Evolutionary conservation across 2,113 vertebrate species (phyloP).

Genomic region (Hypanus sabinus): DNA sequence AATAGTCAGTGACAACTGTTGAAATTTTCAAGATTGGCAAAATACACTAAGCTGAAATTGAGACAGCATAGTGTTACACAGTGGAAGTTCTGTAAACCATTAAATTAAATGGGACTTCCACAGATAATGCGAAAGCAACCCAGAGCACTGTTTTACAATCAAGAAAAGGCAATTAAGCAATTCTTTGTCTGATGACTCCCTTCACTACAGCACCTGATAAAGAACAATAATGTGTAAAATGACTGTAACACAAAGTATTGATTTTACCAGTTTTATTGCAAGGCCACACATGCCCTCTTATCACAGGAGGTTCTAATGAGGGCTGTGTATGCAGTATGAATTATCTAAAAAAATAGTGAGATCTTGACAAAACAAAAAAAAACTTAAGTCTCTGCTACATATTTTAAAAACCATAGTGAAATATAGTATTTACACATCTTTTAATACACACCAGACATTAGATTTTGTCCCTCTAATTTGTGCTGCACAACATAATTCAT

Average conservation of each 20-base stretch:
- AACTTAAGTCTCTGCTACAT: constrained; percentile 3
- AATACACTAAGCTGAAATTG: too few species aligned
- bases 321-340: constrained; percentile 28
- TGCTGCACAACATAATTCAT: constrained; percentile 23
- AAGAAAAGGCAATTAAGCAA: too few species aligned
- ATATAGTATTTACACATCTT: constrained; percentile 38
- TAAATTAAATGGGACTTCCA: too few species aligned
- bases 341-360: constrained; percentile 44
- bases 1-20: too few species aligned
- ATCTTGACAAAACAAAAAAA: constrained; percentile 36
- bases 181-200: neutral
- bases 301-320: constrained; percentile 31
- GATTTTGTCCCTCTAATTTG: neutral
- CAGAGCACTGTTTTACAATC: too few species aligned
- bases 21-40: too few species aligned
- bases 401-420: constrained; percentile 39
- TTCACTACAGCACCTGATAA: neutral
- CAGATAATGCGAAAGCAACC: too few species aligned
- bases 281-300: constrained; percentile 39
- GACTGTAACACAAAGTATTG: neutral
- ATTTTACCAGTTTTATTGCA: constrained; percentile 42
- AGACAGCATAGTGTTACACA: too few species aligned
- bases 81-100: too few species aligned
- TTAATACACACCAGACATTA: neutral
- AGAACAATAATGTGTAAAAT: neutral